A percentile compares a stretch with the other conserved stretches of the same genome.
phyloP scores from a whole-genome alignment of 2,113 vertebrate species.

The Xyliphius kryptos region DNA sequence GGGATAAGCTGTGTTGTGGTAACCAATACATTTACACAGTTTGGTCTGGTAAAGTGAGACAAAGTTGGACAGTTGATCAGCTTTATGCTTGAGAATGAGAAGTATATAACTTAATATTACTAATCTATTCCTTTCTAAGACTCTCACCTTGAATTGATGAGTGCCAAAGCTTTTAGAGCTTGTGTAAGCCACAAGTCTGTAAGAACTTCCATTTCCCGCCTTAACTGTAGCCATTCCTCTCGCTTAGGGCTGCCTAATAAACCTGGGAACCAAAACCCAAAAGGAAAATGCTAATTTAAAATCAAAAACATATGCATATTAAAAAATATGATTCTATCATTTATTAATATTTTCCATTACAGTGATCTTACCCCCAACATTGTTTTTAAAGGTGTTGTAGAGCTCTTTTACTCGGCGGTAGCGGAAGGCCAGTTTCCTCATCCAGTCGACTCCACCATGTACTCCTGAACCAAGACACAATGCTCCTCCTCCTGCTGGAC shows the following conservation, averaged over 20 bases:
- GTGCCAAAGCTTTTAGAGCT: constrained; percentile 93
- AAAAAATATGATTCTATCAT: neutral
- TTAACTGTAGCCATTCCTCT: constrained; percentile 95
- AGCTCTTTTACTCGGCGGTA: constrained; percentile 96
- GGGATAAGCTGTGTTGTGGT: constrained; percentile 98
- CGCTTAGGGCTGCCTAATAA: constrained; percentile 92
- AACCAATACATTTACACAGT: constrained; percentile 97
- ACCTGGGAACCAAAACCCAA: constrained; percentile 62
- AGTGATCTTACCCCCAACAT: constrained; percentile 80
- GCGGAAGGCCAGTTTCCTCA: constrained; percentile 93
- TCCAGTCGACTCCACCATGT: constrained; percentile 91
- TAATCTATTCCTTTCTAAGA: no score
- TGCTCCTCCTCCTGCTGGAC: constrained; percentile 77
- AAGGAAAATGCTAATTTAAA: neutral
- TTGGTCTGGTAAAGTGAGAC: constrained; percentile 78
- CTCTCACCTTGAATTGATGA: constrained; percentile 94
- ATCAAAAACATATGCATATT: neutral
- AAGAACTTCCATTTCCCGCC: constrained; percentile 94
- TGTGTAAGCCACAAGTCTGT: constrained; percentile 98
- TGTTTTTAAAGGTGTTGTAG: constrained; percentile 97
- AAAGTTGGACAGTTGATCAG: no score
- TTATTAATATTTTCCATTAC: neutral
- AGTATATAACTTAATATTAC: no score
- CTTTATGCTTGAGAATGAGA: no score
- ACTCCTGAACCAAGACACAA: constrained; percentile 91